Base-by-base conservation (phyloP, 2,797 vertebrate species). In the Catostomus latipinnis region DNA sequence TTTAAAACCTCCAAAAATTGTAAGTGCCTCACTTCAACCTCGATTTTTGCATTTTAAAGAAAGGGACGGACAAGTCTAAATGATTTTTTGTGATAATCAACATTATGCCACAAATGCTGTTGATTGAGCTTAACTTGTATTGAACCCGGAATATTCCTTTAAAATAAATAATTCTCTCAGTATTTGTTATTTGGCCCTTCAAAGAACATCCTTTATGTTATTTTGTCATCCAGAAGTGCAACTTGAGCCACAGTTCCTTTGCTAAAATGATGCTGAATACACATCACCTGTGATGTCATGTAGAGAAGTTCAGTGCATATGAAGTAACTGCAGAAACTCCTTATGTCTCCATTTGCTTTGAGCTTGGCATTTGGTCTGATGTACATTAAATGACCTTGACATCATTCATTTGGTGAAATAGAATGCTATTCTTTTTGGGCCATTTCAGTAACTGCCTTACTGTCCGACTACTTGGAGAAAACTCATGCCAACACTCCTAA, bases 301-400 rank as follows among this genome's bases (percentile, higher is more conserved):
- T 22, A 63, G 50, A 18, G 76, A 22, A 22, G 43, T 76, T 76
- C 74, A 49, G 50, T 74, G 58, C 56, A 75, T 60, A 43, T 60
- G 60, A 76, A 57, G 75, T 14, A 76, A 56, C 8, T 76, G 53
- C 74, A 66, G 74, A 67, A 76, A 76, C 73, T 34, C 45, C 60
- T 74, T 54, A 14, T 18, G 62, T 76, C 62, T 81, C 58, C 57
- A 34, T 63, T 50, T 76, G 53, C 76, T 81, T 74, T 74, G 71
- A 69, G 18, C 78, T 61, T 48, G 11, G 71, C 56, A 72, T 72
- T 72, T 57, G 53, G 53, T 45, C 52, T 66, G 52, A 22, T 69
- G 75, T 46, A 77, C 57, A 18, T 34, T 34, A 34, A 18, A 0
- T 62, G 11, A 45, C 34, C 22, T 7, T 58, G 57, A 8, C 45